Evolutionary conservation across 2,113 vertebrate genomes (phyloP).

Genomic region (Anarrhichthys ocellatus): DNA sequence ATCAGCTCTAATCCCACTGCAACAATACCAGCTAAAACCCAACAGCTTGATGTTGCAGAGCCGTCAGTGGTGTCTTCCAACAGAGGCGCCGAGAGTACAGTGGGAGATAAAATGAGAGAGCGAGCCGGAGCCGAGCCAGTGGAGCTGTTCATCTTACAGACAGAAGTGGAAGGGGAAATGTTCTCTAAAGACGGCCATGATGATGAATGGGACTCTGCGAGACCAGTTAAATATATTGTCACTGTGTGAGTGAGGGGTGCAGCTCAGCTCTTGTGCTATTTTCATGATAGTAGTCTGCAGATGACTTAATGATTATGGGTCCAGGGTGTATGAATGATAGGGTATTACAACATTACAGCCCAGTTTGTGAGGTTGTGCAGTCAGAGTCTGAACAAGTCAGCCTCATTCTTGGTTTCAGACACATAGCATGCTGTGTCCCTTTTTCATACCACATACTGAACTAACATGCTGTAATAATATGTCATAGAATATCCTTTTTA

Average conservation of each 20-base stretch:
- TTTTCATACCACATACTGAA: background rate
- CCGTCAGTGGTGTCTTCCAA: slow-evolving; percentile 30
- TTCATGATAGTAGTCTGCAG: slow-evolving; percentile 34
- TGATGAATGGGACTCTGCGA: slow-evolving; percentile 64
- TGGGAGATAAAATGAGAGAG: slow-evolving; percentile 40
- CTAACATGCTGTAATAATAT: background rate
- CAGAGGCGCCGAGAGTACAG: slow-evolving; percentile 31
- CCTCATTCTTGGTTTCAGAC: background rate
- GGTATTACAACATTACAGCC: slow-evolving; percentile 10
- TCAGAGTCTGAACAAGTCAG: background rate
- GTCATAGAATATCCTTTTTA: background rate
- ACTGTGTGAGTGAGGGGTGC: slow-evolving; percentile 34
- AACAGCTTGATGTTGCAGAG: slow-evolving; percentile 40
- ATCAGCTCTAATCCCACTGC: slow-evolving; percentile 56
- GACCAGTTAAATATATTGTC: slow-evolving; percentile 64
- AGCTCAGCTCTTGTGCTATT: slow-evolving; percentile 28
- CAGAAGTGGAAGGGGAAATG: slow-evolving; percentile 58
- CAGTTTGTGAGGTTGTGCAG: background rate
- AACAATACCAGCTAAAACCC: slow-evolving; percentile 46
- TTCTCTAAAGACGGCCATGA: slow-evolving; percentile 46
- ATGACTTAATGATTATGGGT: slow-evolving; percentile 49
- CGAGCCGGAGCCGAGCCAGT: slow-evolving; percentile 23
- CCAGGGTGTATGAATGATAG: slow-evolving; percentile 18
- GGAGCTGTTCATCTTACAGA: slow-evolving; percentile 61
- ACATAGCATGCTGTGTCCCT: background rate